Evolutionary conservation across 2,113 vertebrate genomes (phyloP), one percentile per base, ranked within the genome.

Genomic region (Syngnathus floridae): DNA sequence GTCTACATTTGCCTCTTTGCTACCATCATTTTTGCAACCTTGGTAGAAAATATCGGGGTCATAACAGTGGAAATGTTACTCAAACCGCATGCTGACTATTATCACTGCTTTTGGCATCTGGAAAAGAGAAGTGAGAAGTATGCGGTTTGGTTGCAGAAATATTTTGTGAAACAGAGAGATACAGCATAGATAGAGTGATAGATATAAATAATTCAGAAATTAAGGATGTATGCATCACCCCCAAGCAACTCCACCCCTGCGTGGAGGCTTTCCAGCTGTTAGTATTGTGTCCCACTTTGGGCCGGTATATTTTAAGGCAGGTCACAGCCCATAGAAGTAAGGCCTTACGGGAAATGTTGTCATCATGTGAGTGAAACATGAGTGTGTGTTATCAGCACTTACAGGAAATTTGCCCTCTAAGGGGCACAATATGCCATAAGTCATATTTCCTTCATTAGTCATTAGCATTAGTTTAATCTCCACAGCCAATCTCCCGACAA

Each of bases 1-100:
- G 62, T 67, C 76, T 62, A 49, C 14, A 36, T 67, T 61, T 21
- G 45, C 67, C 71, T 58, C 58, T 67, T 66, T 0, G 43, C 62
- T 72, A 76, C 69, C 66, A 17, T 26, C 38, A 37, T 46, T 63
- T 19, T 62, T 63, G 21, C 22, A 11, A 49, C 48, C 48, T 49
- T 49, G 1, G 17, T 49, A 21, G 49, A 51, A 21, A 11, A 4
- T 1, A 6, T 10, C 14, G 8, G n/a, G 9, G 17, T 22, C 3
- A 12, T 26, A 54, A 54, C 51, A 9, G 7, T 49, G 17, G 46
- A 49, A 49, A 49, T 52, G 9, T 52, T 52, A 19, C 45, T 48
- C 45, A 48, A 41, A 54, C 51, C 51, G 12, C 51, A 54, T 54
- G 51, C 10, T 26, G 51, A 54, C 21, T 52, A 9, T 21, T 52